A percentile compares a stretch with the other conserved stretches of the same genome.
Conservation (phyloP, 2,888 invertebrate species). For the Hypolimnas misippus region DNA sequence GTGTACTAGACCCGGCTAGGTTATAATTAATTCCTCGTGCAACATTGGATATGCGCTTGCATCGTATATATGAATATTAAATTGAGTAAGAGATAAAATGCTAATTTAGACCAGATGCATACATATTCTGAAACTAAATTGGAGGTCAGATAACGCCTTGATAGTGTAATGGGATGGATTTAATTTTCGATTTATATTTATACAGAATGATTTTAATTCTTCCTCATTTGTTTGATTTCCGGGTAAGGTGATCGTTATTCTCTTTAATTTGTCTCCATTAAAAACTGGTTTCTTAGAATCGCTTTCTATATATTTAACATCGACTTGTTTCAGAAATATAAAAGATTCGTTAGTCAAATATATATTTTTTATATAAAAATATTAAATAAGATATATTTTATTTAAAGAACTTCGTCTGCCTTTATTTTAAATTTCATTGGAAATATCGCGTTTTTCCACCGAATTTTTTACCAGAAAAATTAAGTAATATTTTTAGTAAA, state of each 20-base stretch:
- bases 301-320: too few relatives aligned
- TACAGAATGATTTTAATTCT: conserved; percentile 9
- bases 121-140: conserved; percentile 67
- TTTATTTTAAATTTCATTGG: background rate
- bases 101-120: conserved; percentile 68
- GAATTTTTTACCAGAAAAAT: background rate
- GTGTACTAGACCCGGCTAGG: conserved; percentile 44
- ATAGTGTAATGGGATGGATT: conserved; percentile 48
- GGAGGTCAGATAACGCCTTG: conserved; percentile 57
- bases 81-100: conserved; percentile 78
- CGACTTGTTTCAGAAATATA: background rate
- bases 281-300: too few relatives aligned
- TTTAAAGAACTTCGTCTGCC: background rate
- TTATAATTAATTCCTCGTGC: conserved; percentile 74
- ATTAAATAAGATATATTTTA: too few relatives aligned
- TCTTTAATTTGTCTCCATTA: too few relatives aligned
- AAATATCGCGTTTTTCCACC: background rate
- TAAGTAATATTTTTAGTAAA: conserved; percentile 32
- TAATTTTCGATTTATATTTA: conserved; percentile 46
- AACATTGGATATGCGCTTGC: conserved; percentile 64
- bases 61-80: conserved; percentile 78
- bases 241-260: too few relatives aligned
- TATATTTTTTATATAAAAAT: background rate
- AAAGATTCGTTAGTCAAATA: too few relatives aligned
- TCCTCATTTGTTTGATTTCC: background rate